Evolutionary conservation across 2,113 vertebrate species (phyloP).

Genomic region (Climacteris rufus): DNA sequence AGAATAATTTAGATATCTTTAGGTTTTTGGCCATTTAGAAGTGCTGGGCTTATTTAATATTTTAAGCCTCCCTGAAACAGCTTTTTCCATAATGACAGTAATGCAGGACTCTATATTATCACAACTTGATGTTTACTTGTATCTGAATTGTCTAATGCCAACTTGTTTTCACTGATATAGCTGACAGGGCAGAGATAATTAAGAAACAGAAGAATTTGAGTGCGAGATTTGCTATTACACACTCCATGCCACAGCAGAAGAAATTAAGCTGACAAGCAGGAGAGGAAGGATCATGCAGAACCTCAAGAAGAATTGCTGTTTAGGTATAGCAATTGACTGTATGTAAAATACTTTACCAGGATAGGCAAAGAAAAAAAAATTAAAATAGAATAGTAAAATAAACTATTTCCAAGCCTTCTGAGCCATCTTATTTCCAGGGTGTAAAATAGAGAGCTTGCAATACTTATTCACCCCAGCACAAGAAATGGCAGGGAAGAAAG

Average conservation of each 20-base stretch:
- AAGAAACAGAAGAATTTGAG: conserved; percentile 35
- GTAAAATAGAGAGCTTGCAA: not conserved
- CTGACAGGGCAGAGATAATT: conserved; percentile 56
- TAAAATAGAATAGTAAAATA: not conserved
- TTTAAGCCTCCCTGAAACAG: not conserved
- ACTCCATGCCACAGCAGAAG: not conserved
- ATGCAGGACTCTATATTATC: conserved; percentile 22
- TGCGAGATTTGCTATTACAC: conserved; percentile 16
- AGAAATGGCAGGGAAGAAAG: not conserved
- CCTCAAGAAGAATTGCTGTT: not conserved
- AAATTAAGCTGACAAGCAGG: conserved; percentile 34
- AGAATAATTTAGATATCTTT: conserved; percentile 54
- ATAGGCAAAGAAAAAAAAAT: not conserved
- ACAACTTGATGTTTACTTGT: conserved; percentile 37
- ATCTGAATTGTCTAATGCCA: conserved; percentile 29
- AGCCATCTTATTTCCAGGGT: not conserved
- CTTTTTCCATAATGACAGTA: conserved; percentile 10
- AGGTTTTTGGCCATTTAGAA: conserved; percentile 32
- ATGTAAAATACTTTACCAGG: not conserved
- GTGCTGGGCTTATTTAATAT: conserved; percentile 22
- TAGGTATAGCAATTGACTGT: not conserved
- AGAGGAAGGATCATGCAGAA: not conserved
- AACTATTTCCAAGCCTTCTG: not conserved
- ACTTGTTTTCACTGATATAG: conserved; percentile 31
- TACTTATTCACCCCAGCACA: not conserved